A percentile compares a stretch with the other conserved stretches of the same genome.
Evolutionary conservation across 2,797 vertebrate genomes (phyloP).

Genomic region (Sebastes matsubarae): DNA sequence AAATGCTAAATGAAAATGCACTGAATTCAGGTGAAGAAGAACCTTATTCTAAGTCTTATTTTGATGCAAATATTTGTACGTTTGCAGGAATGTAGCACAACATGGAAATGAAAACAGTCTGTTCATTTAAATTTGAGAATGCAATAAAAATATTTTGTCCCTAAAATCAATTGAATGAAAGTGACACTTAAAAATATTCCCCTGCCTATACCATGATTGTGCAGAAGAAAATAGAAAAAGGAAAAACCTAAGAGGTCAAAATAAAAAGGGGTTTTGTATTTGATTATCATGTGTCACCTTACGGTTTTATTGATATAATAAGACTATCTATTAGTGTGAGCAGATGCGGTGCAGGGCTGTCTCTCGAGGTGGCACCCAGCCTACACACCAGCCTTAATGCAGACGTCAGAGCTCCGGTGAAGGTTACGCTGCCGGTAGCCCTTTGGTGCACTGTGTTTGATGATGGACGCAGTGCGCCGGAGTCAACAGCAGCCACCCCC

Average conservation of each 20-base stretch:
- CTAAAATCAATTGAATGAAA: background rate
- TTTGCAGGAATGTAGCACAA: no score
- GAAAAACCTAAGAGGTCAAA: background rate
- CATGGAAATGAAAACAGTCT: no score
- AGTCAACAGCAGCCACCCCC: constrained; percentile 64
- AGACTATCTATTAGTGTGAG: constrained; percentile 6
- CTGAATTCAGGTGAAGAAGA: no score
- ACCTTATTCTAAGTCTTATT: no score
- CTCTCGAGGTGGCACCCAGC: constrained; percentile 27
- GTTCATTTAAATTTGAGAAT: no score
- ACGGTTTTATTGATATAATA: background rate
- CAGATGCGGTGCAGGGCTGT: constrained; percentile 30
- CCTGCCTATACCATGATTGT: background rate
- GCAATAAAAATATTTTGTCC: no score
- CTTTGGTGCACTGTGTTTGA: constrained; percentile 73
- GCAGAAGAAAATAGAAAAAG: background rate
- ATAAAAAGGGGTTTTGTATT: background rate
- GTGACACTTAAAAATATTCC: background rate
- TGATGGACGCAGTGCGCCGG: constrained; percentile 71
- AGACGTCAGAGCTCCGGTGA: constrained; percentile 73
- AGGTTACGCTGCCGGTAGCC: constrained; percentile 69
- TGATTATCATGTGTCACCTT: background rate
- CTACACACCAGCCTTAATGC: constrained; percentile 51
- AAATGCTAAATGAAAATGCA: no score
- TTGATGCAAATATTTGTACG: no score